phyloP scores from a whole-genome alignment of 2,797 vertebrate species.

The Coluber constrictor region DNA sequence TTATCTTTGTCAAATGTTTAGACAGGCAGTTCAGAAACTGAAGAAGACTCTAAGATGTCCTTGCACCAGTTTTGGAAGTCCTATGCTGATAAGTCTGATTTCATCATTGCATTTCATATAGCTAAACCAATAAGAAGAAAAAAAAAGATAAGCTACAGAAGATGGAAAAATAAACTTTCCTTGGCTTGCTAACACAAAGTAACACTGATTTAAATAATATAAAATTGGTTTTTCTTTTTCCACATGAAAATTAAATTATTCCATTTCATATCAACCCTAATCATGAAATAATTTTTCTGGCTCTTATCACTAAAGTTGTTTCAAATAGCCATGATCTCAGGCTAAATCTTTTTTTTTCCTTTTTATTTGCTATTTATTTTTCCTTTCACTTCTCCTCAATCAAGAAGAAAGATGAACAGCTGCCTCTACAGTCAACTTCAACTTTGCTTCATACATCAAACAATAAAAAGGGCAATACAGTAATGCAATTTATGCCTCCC shows the following conservation, averaged over 20 bases:
- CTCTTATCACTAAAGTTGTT: neutral
- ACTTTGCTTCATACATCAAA: slow-evolving; percentile 57
- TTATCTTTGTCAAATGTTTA: neutral
- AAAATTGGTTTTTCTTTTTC: fast-evolving
- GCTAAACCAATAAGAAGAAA: neutral
- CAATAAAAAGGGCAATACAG: slow-evolving; percentile 48
- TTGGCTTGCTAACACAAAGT: neutral
- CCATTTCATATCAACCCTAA: neutral
- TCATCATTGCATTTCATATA: neutral
- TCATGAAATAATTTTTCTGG: neutral
- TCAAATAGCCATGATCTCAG: neutral
- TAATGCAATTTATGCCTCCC: slow-evolving; percentile 58
- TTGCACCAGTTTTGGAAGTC: neutral
- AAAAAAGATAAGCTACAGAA: neutral
- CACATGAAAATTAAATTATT: neutral
- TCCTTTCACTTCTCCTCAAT: slow-evolving; percentile 53
- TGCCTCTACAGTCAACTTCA: slow-evolving; percentile 46
- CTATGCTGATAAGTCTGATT: neutral
- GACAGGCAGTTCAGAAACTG: neutral
- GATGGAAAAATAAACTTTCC: neutral
- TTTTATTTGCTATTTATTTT: slow-evolving; percentile 10
- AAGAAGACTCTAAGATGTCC: neutral
- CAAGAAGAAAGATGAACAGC: slow-evolving; percentile 59
- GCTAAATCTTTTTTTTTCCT: neutral
- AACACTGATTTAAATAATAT: neutral